phyloP scores from a whole-genome alignment of 2,888 invertebrate genomes.

The Cantharis flavilabris region DNA sequence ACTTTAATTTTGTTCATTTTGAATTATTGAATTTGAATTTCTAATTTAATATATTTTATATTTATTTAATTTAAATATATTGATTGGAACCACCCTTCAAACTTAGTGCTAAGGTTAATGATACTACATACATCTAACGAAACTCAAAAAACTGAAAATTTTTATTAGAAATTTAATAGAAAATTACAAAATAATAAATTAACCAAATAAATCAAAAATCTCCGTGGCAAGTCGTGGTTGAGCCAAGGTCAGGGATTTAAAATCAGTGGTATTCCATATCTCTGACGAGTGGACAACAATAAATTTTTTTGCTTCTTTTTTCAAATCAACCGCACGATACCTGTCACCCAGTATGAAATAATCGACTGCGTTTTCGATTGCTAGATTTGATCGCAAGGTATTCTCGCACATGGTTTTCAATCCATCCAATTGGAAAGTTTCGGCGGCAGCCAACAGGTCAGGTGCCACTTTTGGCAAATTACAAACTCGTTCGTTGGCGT shows the following conservation, averaged over 20 bases:
- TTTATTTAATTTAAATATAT: no score
- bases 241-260: not conserved
- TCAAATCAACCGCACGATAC: constrained; percentile 97
- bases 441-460: constrained; percentile 95
- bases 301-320: constrained; percentile 98
- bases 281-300: constrained; percentile 91
- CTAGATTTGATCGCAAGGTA: constrained; percentile 90
- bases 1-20: no score
- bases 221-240: not conserved
- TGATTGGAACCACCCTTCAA: no score
- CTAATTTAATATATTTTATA: no score
- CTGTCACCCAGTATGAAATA: constrained; percentile 96
- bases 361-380: constrained; percentile 96
- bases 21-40: no score
- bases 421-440: constrained; percentile 98
- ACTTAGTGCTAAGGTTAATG: no score
- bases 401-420: constrained; percentile 99
- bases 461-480: constrained; percentile 99
- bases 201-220: not conserved
- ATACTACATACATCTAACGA: no score
- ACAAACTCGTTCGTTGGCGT: constrained; percentile 94
- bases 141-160: no score
- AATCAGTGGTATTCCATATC: not conserved
- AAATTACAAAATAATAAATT: not conserved
- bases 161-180: no score